A percentile compares a stretch with the other conserved stretches of the same genome.
These are phyloP conservation scores for Drosophila paranaensis DNA, from an alignment of 2,888 invertebrate genomes.

Conservation along the genomic window DNA sequence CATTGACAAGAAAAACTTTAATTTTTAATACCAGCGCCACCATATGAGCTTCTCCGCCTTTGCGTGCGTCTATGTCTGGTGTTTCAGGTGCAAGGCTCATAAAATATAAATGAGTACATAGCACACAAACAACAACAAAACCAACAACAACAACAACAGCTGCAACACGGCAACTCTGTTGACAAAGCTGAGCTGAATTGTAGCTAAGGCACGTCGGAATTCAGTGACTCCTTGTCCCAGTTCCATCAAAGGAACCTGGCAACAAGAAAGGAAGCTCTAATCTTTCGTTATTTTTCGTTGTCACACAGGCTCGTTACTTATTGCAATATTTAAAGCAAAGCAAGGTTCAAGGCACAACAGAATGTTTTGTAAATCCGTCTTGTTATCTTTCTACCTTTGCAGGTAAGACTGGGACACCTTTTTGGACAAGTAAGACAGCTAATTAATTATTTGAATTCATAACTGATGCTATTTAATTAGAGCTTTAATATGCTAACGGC, in stretches of 20 bases:
- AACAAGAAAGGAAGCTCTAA: slow-evolving; percentile 10
- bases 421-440: neutral
- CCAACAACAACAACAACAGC: slow-evolving; percentile 23
- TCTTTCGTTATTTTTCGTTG: slow-evolving; percentile 35
- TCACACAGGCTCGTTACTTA: slow-evolving; percentile 52
- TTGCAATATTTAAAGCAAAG: slow-evolving; percentile 52
- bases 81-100: slow-evolving; percentile 69
- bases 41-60: slow-evolving; percentile 35
- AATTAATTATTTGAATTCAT: neutral
- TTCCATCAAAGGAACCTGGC: slow-evolving; percentile 15
- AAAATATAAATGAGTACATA: slow-evolving; percentile 67
- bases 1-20: slow-evolving; percentile 66
- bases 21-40: slow-evolving; percentile 63
- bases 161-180: slow-evolving; percentile 25
- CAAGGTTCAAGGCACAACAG: slow-evolving; percentile 15
- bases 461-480: neutral
- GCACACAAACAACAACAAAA: slow-evolving; percentile 14
- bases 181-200: slow-evolving; percentile 47
- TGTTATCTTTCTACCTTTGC: no score
- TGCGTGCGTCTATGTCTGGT: slow-evolving; percentile 34
- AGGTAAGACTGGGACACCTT: neutral
- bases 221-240: slow-evolving; percentile 38
- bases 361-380: neutral
- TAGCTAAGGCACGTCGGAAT: slow-evolving; percentile 29
- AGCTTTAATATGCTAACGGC: neutral